Evolutionary conservation across 2,113 vertebrate species (phyloP), one percentile per base, ranked within the genome.

Genomic region (Callopanchax toddi): DNA sequence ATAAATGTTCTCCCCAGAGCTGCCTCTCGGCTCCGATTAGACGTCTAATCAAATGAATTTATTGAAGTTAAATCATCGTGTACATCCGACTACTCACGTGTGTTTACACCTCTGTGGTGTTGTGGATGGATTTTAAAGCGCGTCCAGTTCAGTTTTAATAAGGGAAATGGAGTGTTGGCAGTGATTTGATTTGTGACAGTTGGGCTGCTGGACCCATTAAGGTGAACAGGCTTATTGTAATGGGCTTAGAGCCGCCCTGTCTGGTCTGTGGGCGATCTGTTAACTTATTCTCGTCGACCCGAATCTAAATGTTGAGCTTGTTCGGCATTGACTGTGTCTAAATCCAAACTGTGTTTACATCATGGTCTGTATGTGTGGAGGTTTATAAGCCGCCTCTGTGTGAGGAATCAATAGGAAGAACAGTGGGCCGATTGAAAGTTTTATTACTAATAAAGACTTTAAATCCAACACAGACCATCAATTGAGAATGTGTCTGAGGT

Each of bases 101-200:
- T 67, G 57, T 71, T 78, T 55, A 55, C 63, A n/a, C 32, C 36
- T 45, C 70, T 46, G 61, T 68, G 69, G 68, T 56, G 54, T 49
- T 70, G 67, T 44, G 22, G 67, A 60, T 26, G 51, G 2, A 65
- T 50, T 48, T 17, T 60, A 42, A 72, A 69, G 50, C 67, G 62
- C 2, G 58, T 42, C 51, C 63, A n/a, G 70, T 73, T 66, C 57
- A 32, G 11, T 67, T 85, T 81, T 87, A 82, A 86, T 84, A 82
- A 81, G 56, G 60, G 72, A 85, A 88, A 81, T 82, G 76, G 84
- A 82, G 66, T 62, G 65, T 58, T 87, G 87, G 83, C 79, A 69
- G 22, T 77, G 80, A 84, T 85, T 85, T 18, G 64, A 83, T 87
- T 87, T 84, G 81, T 84, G 80, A 86, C 84, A 78, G 76, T 87